A percentile compares a stretch with the other conserved stretches of the same genome.
These are phyloP conservation scores for Muscidifurax raptorellus DNA, from an alignment of 1,140 invertebrate species.

Conservation along the genomic window DNA sequence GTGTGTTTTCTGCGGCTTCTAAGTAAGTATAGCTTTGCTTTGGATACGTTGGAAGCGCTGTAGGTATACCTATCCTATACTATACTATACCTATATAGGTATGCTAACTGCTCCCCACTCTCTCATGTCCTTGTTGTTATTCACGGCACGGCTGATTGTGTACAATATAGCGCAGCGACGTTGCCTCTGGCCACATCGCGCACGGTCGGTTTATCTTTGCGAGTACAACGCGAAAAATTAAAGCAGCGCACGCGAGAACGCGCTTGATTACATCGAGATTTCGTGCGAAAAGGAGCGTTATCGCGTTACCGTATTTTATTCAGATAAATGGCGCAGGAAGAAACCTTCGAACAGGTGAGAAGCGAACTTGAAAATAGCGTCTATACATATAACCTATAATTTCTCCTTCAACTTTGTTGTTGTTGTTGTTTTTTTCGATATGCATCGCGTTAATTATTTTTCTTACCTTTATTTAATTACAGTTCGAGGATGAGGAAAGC, in stretches of 20 bases:
- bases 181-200: neutral
- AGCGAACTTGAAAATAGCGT: neutral
- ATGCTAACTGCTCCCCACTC: too few species aligned
- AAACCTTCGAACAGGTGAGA: conserved; percentile 58
- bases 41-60: neutral
- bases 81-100: too few species aligned
- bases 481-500: conserved; percentile 81
- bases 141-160: neutral
- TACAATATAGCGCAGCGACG: neutral
- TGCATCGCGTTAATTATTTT: neutral
- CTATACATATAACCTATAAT: conserved; percentile 7
- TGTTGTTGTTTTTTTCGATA: neutral
- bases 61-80: too few species aligned
- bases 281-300: conserved; percentile 43
- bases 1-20: too few species aligned
- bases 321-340: conserved; percentile 55
- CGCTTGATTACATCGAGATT: conserved; percentile 42
- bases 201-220: neutral
- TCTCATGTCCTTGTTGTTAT: too few species aligned
- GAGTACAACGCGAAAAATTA: conserved; percentile 15
- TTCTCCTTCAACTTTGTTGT: neutral
- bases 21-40: neutral
- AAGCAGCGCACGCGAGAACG: conserved; percentile 46
- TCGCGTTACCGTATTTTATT: conserved; percentile 37
- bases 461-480: conserved; percentile 13